Base-by-base conservation (phyloP, 2,888 invertebrate genomes). In the Calliphora vomitoria region DNA sequence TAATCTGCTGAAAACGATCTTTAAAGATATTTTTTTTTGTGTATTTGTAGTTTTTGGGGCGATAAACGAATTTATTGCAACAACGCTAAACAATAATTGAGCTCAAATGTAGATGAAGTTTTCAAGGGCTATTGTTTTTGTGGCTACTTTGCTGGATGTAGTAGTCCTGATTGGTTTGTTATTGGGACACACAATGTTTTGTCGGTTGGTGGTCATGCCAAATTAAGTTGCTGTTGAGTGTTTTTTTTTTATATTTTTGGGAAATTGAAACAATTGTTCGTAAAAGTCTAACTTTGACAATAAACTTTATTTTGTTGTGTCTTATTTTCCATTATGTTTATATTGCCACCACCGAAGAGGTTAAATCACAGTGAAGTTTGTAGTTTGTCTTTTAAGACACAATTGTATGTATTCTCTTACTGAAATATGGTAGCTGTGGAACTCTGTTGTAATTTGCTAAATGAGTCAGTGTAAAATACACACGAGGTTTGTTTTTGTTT, bases 11-110 rank as follows among this genome's bases (percentile, higher is more conserved):
- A 89, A 90, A 89, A 89, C 81, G 91, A 92, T 91, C 92, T 90
- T 69, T 58, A 91, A 90, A 91, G 92, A 91, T 91, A 10, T 47
- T 38, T 20, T 60, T 41, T 53, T 53, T 62, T 10, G 5, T 69
- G 62, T 64, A 41, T 38, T 8, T 80, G n/a, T 58, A 20, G 31
- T 90, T 91, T 87, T 87, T 91, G 90, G 84, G 92, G 93, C 92
- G 92, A 93, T 92, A 92, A 92, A 92, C 92, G 93, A 92, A 93
- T 92, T 92, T 92, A 92, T 92, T 92, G 92, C 92, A 91, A 91
- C 91, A 91, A 90, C 91, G 92, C 92, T 90, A 89, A 82, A 90
- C 91, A 91, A 91, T 92, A 92, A 92, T 92, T 92, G 92, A 88
- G 71, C 85, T 66, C 78, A 89, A 85, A 84, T 87, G 82, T 87